Evolutionary conservation across 2,888 invertebrate species (phyloP), one percentile per base, ranked within the genome.

Genomic region (Altica lythri): DNA sequence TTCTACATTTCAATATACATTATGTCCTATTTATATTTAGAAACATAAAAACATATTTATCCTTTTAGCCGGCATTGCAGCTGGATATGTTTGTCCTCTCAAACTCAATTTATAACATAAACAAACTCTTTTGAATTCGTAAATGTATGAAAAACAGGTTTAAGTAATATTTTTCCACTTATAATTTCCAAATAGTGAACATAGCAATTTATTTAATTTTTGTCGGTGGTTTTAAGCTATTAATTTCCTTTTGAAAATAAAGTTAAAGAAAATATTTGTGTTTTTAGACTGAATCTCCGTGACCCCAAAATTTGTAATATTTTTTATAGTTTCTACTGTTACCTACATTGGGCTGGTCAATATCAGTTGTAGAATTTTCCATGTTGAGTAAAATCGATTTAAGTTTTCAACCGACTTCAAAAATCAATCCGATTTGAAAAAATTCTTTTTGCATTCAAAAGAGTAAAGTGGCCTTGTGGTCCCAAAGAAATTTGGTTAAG

Each of bases 41-140:
- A 30, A 30, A 10, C 12, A 30, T 30, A 30, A 30, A 30, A 30
- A 30, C 30, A 30, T 30, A 30, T 30, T 30, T 30, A 30, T 30
- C 12, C 30, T 30, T 30, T 30, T 13, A 30, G 12, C 30, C 12
- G 30, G 6, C 30, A 12, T 12, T 30, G 30, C 30, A 30, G 30
- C 30, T 30, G 30, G 12, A 30, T n/a, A n/a, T 27, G 27, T 27
- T 27, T 27, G 27, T 27, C 27, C 27, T 27, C 27, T 27, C n/a
- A 2, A 10, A 30, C 4, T 13, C 10, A 10, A 30, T 30, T 30
- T 30, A 30, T 2, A 30, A 30, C 30, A 30, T 30, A 30, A 30
- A 30, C 13, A 30, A 12, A 30, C 12, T 13, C 30, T 30, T 30
- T 30, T 30, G 30, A 30, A 8, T 30, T 30, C 6, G 13, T 10